Percentiles rank a stretch among this genome's conserved stretches.
These are phyloP conservation scores for Leptodirus hochenwartii DNA, from an alignment of 2,888 invertebrate genomes.

Conservation along the genomic window DNA sequence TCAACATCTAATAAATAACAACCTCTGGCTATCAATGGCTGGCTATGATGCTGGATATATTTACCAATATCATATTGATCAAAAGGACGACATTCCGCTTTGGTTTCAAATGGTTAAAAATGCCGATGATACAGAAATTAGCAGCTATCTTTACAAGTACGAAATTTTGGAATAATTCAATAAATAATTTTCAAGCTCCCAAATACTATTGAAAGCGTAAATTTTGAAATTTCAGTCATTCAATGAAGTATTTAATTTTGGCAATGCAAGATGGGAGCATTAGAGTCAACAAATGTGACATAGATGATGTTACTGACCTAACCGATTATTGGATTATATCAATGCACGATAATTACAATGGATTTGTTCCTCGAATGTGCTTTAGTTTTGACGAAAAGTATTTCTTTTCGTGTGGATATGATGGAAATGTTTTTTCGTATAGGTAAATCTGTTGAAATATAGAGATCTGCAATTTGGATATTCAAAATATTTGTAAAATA, in stretches of 20 bases:
- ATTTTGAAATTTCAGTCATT: slow-evolving; percentile 21
- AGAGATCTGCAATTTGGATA: slow-evolving; percentile 9
- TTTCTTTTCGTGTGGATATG: slow-evolving; percentile 41
- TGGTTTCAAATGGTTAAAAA: slow-evolving; percentile 30
- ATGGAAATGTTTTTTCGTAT: slow-evolving; percentile 63
- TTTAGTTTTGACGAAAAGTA: slow-evolving; percentile 41
- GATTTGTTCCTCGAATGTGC: slow-evolving; percentile 42
- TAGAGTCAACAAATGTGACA: slow-evolving; percentile 33
- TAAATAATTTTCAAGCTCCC: too few species aligned
- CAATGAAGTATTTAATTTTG: slow-evolving; percentile 34
- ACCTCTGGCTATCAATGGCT: slow-evolving; percentile 41
- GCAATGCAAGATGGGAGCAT: slow-evolving; percentile 42
- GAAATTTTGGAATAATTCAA: background rate
- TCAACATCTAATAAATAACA: slow-evolving; percentile 30
- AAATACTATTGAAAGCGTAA: background rate
- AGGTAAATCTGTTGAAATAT: slow-evolving; percentile 27
- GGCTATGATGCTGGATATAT: slow-evolving; percentile 50
- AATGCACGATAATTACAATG: slow-evolving; percentile 60
- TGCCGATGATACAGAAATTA: slow-evolving; percentile 38
- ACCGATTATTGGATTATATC: slow-evolving; percentile 47
- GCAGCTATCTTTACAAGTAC: slow-evolving; percentile 33
- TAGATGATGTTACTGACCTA: slow-evolving; percentile 32
- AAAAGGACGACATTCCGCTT: slow-evolving; percentile 25
- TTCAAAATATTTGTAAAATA: slow-evolving; percentile 1
- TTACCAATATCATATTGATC: slow-evolving; percentile 36